These are phyloP conservation scores for Agrilus biguttatus DNA, from an alignment of 2,888 invertebrate genomes.

Conservation along the genomic window DNA sequence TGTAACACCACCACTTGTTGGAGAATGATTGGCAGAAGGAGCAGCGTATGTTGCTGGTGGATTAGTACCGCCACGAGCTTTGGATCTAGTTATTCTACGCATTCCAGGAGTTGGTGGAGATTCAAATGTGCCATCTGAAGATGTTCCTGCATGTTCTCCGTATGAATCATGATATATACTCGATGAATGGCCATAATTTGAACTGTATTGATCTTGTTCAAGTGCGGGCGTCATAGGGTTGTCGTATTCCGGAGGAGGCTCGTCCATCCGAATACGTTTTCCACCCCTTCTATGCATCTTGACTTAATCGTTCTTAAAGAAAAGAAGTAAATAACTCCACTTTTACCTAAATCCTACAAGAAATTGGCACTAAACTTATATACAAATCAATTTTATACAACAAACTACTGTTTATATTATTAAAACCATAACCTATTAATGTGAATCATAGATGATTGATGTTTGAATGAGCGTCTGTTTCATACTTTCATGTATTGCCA, in stretches of 20 bases:
- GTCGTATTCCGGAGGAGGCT: slow-evolving; percentile 78
- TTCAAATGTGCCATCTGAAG: slow-evolving; percentile 29
- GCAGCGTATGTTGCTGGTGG: slow-evolving; percentile 18
- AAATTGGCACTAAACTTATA: too few relatives aligned
- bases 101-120: slow-evolving; percentile 45
- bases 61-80: slow-evolving; percentile 31
- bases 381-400: too few relatives aligned
- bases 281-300: slow-evolving; percentile 74
- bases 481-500: too few relatives aligned
- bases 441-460: too few relatives aligned
- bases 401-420: too few relatives aligned
- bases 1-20: slow-evolving; percentile 23
- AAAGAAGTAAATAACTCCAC: too few relatives aligned
- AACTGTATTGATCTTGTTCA: slow-evolving; percentile 36
- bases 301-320: too few relatives aligned
- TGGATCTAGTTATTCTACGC: slow-evolving; percentile 50
- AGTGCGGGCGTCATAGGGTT: slow-evolving; percentile 44
- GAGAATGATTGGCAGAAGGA: slow-evolving; percentile 34
- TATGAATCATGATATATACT: slow-evolving; percentile 23
- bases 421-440: too few relatives aligned
- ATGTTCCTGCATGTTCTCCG: slow-evolving; percentile 23
- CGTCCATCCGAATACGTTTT: slow-evolving; percentile 85
- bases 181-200: slow-evolving; percentile 25
- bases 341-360: too few relatives aligned
- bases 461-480: too few relatives aligned